phyloP scores from a whole-genome alignment of 2,888 invertebrate species.

The Epinotia bilunana region DNA sequence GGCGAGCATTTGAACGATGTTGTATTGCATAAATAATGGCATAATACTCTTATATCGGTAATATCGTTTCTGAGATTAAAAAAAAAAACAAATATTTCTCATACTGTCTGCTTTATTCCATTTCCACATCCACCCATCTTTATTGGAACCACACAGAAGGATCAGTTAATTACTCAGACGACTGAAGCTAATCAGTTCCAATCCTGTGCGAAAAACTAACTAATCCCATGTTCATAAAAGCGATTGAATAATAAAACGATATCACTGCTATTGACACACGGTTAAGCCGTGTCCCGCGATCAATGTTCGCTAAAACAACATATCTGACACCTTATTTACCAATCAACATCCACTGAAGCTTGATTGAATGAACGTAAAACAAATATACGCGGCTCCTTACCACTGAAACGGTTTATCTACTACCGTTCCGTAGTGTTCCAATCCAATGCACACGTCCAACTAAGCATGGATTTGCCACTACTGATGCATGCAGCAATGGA shows the following conservation, averaged over 20 bases:
- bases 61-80: no score
- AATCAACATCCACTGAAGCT: conserved; percentile 45
- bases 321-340: conserved; percentile 45
- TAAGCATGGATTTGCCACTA: no score
- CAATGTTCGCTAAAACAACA: conserved; percentile 43
- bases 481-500: conserved; percentile 7
- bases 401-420: background rate
- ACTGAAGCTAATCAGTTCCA: background rate
- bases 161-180: background rate
- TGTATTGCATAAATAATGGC: no score
- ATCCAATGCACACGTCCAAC: conserved; percentile 4
- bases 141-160: background rate
- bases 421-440: background rate
- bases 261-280: conserved; percentile 34
- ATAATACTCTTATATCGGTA: no score
- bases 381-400: conserved; percentile 34
- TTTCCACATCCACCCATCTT: no score
- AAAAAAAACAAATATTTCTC: no score
- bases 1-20: no score
- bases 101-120: no score
- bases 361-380: conserved; percentile 44
- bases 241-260: conserved; percentile 26
- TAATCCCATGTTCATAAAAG: conserved; percentile 22
- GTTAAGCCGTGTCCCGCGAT: conserved; percentile 34
- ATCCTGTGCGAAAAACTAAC: conserved; percentile 1